Evolutionary conservation across 2,797 vertebrate species (phyloP).

Genomic region (Rhodeus uyekii): DNA sequence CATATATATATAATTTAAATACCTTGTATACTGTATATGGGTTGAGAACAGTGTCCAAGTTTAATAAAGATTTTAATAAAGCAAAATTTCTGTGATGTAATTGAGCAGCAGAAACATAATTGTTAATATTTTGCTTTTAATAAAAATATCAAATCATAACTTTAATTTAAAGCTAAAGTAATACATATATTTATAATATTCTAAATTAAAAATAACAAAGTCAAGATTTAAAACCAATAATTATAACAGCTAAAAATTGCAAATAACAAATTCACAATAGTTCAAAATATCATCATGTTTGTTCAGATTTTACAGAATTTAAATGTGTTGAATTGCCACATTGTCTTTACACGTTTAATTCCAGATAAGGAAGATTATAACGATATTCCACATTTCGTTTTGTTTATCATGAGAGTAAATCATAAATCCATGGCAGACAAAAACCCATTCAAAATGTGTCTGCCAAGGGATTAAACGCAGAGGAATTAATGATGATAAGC

Average conservation of each 20-base stretch:
- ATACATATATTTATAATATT: neutral
- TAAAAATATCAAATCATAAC: neutral
- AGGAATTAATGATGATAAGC: no score
- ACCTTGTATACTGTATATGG: neutral
- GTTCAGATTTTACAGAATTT: neutral
- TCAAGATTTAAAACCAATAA: neutral
- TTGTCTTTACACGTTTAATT: no score
- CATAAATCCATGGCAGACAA: no score
- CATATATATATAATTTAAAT: no score
- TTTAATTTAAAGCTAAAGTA: neutral
- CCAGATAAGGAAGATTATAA: no score
- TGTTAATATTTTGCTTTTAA: neutral
- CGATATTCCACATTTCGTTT: no score
- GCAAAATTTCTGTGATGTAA: neutral
- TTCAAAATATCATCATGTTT: neutral
- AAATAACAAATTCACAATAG: neutral
- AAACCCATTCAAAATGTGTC: no score
- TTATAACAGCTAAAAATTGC: neutral
- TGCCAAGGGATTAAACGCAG: no score
- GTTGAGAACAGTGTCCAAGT: neutral
- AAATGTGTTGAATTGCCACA: neutral
- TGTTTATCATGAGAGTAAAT: no score
- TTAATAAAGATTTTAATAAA: neutral
- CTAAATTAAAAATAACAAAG: no score
- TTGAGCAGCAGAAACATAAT: neutral